Percentiles rank a stretch among this genome's conserved stretches.
These are phyloP conservation scores for Portunus trituberculatus DNA, from an alignment of 1,140 invertebrate species.

Conservation along the genomic window DNA sequence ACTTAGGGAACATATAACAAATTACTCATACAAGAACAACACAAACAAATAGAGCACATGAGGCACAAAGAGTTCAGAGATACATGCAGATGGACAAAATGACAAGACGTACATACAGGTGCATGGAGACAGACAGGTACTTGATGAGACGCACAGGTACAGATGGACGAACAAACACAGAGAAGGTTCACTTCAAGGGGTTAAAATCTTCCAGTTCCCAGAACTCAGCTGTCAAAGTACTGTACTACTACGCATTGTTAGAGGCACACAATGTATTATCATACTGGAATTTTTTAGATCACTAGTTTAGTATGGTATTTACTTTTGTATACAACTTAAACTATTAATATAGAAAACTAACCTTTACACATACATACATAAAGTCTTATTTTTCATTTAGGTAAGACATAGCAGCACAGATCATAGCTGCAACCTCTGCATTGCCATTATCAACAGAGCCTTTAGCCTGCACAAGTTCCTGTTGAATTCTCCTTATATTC, in stretches of 20 bases:
- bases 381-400: too few relatives aligned
- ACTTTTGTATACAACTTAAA: not conserved
- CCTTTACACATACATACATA: too few relatives aligned
- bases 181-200: slow-evolving; percentile 6
- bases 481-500: too few relatives aligned
- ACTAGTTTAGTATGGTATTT: not conserved
- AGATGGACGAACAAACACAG: slow-evolving; percentile 8
- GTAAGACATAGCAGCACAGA: too few relatives aligned
- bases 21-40: not conserved
- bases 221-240: not conserved
- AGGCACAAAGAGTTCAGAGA: not conserved
- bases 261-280: slow-evolving; percentile 9
- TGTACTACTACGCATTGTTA: not conserved
- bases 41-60: not conserved
- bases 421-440: too few relatives aligned
- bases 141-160: too few relatives aligned
- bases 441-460: too few relatives aligned
- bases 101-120: too few relatives aligned
- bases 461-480: too few relatives aligned
- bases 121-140: too few relatives aligned
- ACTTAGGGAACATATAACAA: slow-evolving; percentile 9
- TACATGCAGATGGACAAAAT: not conserved
- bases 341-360: too few relatives aligned
- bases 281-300: not conserved
- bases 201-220: not conserved